A percentile compares a stretch with the other conserved stretches of the same genome.
Conservation (phyloP, 2,113 vertebrate species). For the Orientallactaga bullata region DNA sequence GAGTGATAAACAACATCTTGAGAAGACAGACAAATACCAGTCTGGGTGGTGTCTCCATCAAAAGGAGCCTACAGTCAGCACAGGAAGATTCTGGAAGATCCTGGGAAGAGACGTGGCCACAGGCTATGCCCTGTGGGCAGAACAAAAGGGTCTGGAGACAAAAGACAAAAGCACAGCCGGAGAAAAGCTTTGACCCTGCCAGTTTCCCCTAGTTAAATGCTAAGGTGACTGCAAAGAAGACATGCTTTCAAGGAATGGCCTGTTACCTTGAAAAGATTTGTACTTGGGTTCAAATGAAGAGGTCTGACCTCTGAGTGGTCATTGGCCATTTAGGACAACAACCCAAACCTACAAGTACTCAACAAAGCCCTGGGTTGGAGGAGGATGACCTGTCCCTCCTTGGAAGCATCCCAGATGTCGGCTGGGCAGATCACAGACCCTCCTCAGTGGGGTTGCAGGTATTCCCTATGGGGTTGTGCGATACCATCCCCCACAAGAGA, state of each 20-base stretch:
- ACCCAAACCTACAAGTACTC: slow-evolving; percentile 49
- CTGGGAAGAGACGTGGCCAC: neutral
- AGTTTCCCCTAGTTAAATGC: neutral
- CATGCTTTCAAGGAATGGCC: neutral
- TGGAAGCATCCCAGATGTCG: slow-evolving; percentile 45
- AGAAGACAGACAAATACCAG: neutral
- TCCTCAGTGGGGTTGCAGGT: too few relatives aligned
- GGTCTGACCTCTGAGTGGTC: slow-evolving; percentile 18
- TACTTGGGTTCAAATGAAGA: slow-evolving; percentile 35
- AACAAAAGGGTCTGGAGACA: neutral
- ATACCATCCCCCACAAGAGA: neutral
- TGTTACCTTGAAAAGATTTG: slow-evolving; percentile 22
- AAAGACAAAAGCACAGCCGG: neutral
- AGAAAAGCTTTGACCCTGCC: neutral
- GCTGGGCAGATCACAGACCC: slow-evolving; percentile 2
- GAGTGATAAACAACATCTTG: neutral
- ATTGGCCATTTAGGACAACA: slow-evolving; percentile 24
- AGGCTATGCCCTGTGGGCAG: neutral
- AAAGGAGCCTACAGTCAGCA: neutral
- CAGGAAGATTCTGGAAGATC: neutral
- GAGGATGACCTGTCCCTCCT: slow-evolving; percentile 33
- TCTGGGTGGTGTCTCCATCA: neutral
- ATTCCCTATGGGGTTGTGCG: too few relatives aligned
- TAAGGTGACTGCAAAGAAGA: neutral
- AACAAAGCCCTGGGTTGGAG: neutral